Percentiles rank a stretch among this genome's conserved stretches.
Evolutionary conservation across 2,113 vertebrate species (phyloP).

Genomic region (Epinephelus moara): DNA sequence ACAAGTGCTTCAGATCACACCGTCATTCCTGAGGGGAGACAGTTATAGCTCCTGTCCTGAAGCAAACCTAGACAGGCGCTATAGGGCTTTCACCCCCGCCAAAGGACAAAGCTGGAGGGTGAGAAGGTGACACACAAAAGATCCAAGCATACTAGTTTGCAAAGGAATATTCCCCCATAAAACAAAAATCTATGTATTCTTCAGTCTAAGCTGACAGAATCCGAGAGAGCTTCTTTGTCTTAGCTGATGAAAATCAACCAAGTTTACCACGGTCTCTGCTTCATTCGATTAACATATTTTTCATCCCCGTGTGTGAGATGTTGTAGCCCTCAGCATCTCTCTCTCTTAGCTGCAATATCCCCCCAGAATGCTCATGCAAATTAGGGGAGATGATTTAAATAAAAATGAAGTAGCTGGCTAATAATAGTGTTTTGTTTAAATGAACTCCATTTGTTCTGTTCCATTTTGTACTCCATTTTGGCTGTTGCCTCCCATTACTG

Average conservation of each 20-base stretch:
- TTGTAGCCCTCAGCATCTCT: constrained; percentile 14
- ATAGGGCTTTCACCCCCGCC: neutral
- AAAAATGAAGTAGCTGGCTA: constrained; percentile 7
- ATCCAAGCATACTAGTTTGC: constrained; percentile 3
- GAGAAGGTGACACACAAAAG: constrained; percentile 7
- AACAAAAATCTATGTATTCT: neutral
- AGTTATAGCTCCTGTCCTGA: constrained; percentile 51
- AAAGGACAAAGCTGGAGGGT: constrained; percentile 18
- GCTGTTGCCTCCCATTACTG: constrained; percentile 18
- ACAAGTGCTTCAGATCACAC: neutral
- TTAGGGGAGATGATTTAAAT: constrained; percentile 26
- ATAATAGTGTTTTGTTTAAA: constrained; percentile 51
- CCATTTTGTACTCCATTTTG: constrained; percentile 15
- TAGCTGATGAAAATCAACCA: constrained; percentile 4
- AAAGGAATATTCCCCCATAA: neutral
- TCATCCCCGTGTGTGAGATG: constrained; percentile 7
- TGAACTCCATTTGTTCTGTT: constrained; percentile 10
- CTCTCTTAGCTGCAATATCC: constrained; percentile 1
- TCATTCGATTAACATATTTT: constrained; percentile 19
- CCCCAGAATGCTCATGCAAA: constrained; percentile 26
- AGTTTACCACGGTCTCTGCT: neutral
- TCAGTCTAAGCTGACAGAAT: neutral
- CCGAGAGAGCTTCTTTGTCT: neutral
- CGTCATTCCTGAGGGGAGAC: constrained; percentile 43
- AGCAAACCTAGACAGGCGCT: constrained; percentile 44